Evolutionary conservation across 2,888 invertebrate species (phyloP).

Genomic region (Zootermopsis nevadensis): DNA sequence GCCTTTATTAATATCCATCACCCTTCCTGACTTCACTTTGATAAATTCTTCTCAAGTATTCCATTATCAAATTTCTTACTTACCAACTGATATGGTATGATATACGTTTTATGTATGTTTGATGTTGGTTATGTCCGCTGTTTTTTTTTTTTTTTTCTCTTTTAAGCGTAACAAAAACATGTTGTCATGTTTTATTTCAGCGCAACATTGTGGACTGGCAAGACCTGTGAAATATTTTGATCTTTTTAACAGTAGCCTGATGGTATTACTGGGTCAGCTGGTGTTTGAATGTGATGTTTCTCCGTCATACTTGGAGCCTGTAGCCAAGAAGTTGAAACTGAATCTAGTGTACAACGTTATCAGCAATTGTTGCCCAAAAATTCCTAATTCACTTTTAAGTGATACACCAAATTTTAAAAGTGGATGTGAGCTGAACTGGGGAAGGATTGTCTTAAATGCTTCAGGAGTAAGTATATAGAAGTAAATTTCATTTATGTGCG

Average conservation of each 20-base stretch:
- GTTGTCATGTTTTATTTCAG: neutral
- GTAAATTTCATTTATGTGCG: too few species aligned
- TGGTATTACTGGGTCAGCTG: conserved; percentile 70
- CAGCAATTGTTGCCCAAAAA: conserved; percentile 77
- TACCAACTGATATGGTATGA: too few species aligned
- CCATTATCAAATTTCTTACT: too few species aligned
- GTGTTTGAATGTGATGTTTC: conserved; percentile 76
- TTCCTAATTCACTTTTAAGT: conserved; percentile 65
- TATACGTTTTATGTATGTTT: too few species aligned
- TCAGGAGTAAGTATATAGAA: conserved; percentile 33
- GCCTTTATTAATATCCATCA: too few species aligned
- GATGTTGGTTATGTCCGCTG: too few species aligned
- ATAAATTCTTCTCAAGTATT: too few species aligned
- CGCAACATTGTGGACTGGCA: neutral
- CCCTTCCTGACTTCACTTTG: too few species aligned
- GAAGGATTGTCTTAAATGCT: conserved; percentile 60
- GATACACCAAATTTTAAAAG: neutral
- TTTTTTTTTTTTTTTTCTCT: too few species aligned
- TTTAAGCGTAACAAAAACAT: too few species aligned
- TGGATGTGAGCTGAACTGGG: conserved; percentile 53
- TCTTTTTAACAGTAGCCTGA: conserved; percentile 67
- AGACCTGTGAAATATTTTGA: conserved; percentile 63
- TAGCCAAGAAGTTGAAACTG: conserved; percentile 76
- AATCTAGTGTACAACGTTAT: conserved; percentile 80
- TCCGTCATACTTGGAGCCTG: conserved; percentile 74